Base-by-base conservation (phyloP, 2,797 vertebrate species). In the Paguma larvata region DNA sequence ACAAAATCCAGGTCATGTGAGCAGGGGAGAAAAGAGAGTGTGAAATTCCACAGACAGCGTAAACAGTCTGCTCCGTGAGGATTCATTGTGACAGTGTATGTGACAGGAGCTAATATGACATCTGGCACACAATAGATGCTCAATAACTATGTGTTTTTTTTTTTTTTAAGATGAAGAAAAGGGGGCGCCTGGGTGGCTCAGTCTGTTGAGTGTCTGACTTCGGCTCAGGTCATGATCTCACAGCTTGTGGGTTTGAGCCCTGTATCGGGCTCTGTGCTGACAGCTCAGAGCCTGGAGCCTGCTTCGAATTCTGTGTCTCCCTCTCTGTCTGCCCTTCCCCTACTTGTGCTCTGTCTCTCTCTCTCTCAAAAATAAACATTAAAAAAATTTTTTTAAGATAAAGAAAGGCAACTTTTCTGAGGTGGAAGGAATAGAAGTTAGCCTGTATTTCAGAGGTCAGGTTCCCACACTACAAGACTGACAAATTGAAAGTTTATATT, bases 401-500 rank as follows among this genome's bases (percentile, higher is more conserved):
- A 88, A 95, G 89, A 82, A 91, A 95, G 30, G 56, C 15, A 67
- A 84, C 27, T 44, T 91, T 30, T 72, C 88, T 34, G n/a, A 56
- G 18, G 83, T 53, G 46, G 59, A 92, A 70, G 56, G 63, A 6
- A 6, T 78, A 62, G 44, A 68, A 70, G 18, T 48, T 0, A 4
- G 46, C 32, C 85, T 83, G 12, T 15, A 41, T 87, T 30, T 51
- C 32, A 56, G 46, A 96, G 97, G 94, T 96, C 83, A 96, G 93
- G 25, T 96, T 97, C 97, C 89, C 97, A 97, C 91, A 94, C 94
- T 96, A 48, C 83, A 73, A 79, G 63, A 86, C 68, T 77, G 91
- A 95, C 90, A 97, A 90, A 79, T 67, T 94, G 56, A 77, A 96
- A 73, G 63, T 89, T 95, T 97, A 96, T 51, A 77, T 53, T 95